Evolutionary conservation across 2,888 invertebrate species (phyloP).

Genomic region (Siphlonurus alternatus): DNA sequence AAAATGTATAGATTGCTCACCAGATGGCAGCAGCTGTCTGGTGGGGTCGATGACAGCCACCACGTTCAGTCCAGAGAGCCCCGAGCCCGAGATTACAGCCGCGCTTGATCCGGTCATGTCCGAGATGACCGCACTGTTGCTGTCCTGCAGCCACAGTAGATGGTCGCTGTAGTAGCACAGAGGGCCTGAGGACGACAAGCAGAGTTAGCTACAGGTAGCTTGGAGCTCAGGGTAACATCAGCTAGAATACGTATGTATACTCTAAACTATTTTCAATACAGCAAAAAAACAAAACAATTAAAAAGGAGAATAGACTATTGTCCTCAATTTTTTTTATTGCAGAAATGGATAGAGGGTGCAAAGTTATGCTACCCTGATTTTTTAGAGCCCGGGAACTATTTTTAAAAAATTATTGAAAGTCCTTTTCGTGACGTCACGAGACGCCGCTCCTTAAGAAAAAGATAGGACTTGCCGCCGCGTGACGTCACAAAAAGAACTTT

Average conservation of each 20-base stretch:
- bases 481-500: too few species aligned
- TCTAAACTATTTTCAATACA: not conserved
- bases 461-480: too few species aligned
- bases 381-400: too few species aligned
- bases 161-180: constrained; percentile 66
- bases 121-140: constrained; percentile 53
- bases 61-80: constrained; percentile 43
- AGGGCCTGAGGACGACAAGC: constrained; percentile 29
- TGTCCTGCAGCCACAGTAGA: constrained; percentile 66
- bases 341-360: too few species aligned
- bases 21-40: constrained; percentile 28
- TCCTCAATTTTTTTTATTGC: too few species aligned
- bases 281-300: not conserved
- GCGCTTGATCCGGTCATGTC: constrained; percentile 59
- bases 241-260: not conserved
- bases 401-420: too few species aligned
- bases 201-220: not conserved
- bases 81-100: constrained; percentile 33
- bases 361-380: too few species aligned
- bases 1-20: not conserved
- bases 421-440: too few species aligned
- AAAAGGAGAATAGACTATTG: too few species aligned
- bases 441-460: too few species aligned
- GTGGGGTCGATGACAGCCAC: constrained; percentile 56
- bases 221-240: too few species aligned